Base-by-base conservation (phyloP, 2,113 vertebrate species). In the Rhea pennata region DNA sequence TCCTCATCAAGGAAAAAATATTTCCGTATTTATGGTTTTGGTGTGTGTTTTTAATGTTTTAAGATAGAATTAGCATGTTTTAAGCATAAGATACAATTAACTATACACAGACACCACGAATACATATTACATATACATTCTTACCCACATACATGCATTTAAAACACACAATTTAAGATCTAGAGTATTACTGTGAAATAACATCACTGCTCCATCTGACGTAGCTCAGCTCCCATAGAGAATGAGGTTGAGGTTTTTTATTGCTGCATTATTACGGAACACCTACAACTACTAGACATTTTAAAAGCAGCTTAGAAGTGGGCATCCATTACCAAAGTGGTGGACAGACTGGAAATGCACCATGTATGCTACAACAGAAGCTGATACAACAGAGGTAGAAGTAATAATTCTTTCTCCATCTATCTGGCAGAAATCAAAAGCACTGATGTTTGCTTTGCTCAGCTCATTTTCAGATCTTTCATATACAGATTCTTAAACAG, bases 91-190 rank as follows among this genome's bases (percentile, higher is more conserved):
- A 83, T 82, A 75, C 42, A 85, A 67, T 61, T 94, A 89, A 67
- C 36, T 39, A 91, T 82, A 85, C 87, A 81, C 51, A 95, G 91
- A 95, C 87, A 95, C 74, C 89, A 82, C 89, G 94, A 94, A 86
- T 53, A 70, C 39, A 12, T 36, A 73, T 69, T 87, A 75, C 40
- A 84, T 46, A 59, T 7, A 79, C 58, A 73, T 87, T 87, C 74
- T 95, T 94, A 92, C 74, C 84, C 94, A 95, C 91, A 82, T 61
- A 73, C 23, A 83, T 11, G 53, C 81, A 92, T 91, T 73, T 83
- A 82, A 82, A 95, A 50, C 19, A 70, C 48, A 36, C 36, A 16
- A 19, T 53, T 88, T 70, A 72, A 86, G 86, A 84, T 36, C 40
- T 8, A 70, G 62, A 72, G 17, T 48, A 75, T 23, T 61, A 51